phyloP scores from a whole-genome alignment of 2,797 vertebrate species.

The Halcyon chelicuti region DNA sequence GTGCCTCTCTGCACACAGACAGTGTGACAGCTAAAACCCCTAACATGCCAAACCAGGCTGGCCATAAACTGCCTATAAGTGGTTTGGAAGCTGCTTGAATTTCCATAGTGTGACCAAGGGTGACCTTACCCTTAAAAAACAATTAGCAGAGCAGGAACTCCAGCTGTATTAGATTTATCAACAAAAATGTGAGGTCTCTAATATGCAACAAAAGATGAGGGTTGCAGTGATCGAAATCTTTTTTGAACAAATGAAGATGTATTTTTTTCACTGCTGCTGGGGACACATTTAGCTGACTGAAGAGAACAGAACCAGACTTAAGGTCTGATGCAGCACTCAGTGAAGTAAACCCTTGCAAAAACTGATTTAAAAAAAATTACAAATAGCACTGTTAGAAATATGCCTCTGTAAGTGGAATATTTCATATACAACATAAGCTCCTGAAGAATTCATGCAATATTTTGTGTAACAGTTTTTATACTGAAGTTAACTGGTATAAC shows the following conservation, averaged over 20 bases:
- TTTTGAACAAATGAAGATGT: neutral
- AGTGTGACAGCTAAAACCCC: neutral
- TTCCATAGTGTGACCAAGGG: neutral
- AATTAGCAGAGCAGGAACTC: neutral
- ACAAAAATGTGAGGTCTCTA: neutral
- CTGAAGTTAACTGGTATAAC: neutral
- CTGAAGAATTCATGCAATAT: neutral
- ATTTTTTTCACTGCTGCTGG: neutral
- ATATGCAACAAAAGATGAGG: neutral
- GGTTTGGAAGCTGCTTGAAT: neutral
- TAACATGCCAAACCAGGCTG: fast-evolving
- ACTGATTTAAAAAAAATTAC: neutral
- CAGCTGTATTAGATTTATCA: neutral
- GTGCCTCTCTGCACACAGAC: fast-evolving
- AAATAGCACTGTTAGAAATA: neutral
- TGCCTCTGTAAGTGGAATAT: neutral
- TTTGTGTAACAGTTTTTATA: neutral
- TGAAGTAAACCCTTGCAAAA: neutral
- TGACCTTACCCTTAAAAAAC: neutral
- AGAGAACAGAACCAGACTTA: neutral
- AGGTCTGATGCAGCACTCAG: neutral
- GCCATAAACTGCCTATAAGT: neutral
- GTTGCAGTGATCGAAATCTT: neutral
- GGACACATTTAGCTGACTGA: neutral
- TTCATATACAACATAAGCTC: neutral